A percentile compares a stretch with the other conserved stretches of the same genome.
Conservation (phyloP, 2,113 vertebrate genomes). For the Lagenorhynchus albirostris region DNA sequence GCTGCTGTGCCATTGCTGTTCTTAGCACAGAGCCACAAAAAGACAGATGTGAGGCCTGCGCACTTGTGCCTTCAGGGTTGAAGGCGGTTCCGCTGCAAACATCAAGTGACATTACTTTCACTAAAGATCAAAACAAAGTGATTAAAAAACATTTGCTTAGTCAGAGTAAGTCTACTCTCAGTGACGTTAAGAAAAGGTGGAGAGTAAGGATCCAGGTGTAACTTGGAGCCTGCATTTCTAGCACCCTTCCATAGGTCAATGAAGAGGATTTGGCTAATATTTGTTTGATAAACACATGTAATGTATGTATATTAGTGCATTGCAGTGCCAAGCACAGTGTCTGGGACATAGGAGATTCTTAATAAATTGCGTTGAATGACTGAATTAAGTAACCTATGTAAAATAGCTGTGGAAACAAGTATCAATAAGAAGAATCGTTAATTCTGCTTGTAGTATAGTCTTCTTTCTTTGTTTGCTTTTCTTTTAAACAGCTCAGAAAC, state of each 20-base stretch:
- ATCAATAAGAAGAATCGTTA: constrained; percentile 4
- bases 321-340: not conserved
- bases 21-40: not conserved
- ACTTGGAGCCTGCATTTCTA: not conserved
- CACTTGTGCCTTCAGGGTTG: not conserved
- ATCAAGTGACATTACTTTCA: not conserved
- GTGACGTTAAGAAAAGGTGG: not conserved
- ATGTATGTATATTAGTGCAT: not conserved
- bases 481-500: constrained; percentile 12
- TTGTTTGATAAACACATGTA: not conserved
- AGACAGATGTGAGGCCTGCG: not conserved
- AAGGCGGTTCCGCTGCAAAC: not conserved
- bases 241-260: not conserved
- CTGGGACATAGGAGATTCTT: not conserved
- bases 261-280: not conserved
- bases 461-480: not conserved
- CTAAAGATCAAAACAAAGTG: not conserved
- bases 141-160: not conserved
- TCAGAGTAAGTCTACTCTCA: not conserved
- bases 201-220: not conserved
- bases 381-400: not conserved
- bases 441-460: not conserved
- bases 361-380: not conserved
- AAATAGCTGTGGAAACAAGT: not conserved
- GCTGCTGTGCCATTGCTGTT: not conserved